Percentiles rank a stretch among this genome's conserved stretches.
Evolutionary conservation across 2,888 invertebrate genomes (phyloP).

Genomic region (Agriopis aurantiaria): DNA sequence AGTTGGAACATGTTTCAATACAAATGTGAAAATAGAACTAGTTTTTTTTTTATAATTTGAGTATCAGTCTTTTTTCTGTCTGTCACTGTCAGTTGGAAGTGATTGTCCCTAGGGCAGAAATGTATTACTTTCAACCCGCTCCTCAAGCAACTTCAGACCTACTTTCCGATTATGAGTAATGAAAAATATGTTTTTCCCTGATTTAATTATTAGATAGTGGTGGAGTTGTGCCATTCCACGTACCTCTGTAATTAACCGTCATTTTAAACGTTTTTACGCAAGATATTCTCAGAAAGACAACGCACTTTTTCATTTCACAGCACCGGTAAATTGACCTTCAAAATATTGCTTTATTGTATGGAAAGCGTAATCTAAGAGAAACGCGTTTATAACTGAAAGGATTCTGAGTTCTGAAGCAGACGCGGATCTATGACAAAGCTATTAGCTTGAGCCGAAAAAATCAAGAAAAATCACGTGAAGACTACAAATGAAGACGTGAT

Average conservation of each 20-base stretch:
- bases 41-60: too few relatives aligned
- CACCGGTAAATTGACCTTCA: slow-evolving; percentile 1
- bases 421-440: neutral
- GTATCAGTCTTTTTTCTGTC: too few relatives aligned
- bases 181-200: neutral
- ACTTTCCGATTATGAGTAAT: too few relatives aligned
- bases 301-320: neutral
- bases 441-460: neutral
- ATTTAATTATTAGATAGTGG: neutral
- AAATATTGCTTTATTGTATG: slow-evolving; percentile 13
- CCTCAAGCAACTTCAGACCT: too few relatives aligned
- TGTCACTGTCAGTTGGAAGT: too few relatives aligned
- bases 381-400: neutral
- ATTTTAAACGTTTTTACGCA: neutral
- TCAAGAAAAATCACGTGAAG: neutral
- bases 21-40: too few relatives aligned
- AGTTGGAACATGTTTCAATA: too few relatives aligned
- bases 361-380: neutral
- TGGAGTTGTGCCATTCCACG: neutral
- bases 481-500: neutral
- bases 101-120: too few relatives aligned
- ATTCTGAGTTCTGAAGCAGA: neutral
- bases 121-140: too few relatives aligned
- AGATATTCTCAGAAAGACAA: neutral
- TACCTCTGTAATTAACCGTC: neutral